Base-by-base conservation (phyloP, 2,888 invertebrate species). In the Neria commutata region DNA sequence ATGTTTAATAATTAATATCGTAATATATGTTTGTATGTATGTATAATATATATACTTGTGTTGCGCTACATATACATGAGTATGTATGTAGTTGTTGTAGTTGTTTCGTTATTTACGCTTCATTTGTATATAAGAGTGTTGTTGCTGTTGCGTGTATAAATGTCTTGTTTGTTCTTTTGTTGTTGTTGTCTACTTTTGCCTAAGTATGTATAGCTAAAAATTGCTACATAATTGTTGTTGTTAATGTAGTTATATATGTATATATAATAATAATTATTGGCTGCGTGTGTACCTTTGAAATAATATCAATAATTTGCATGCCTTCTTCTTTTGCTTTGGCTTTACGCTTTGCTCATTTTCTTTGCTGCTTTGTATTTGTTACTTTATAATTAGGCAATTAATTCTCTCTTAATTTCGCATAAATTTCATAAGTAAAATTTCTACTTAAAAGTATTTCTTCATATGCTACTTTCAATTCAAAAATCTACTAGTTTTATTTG, bases 141-240 rank as follows among this genome's bases (percentile, higher is more conserved):
- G 45, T 67, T 59, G 59, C 62, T 60, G 60, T 56, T 60, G 50
- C 51, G 52, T 52, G 53, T 57, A 62, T 62, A 60, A 67, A 58
- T 54, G 58, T 64, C 57, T 61, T 60, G 64, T 67, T 57, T 62
- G 58, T 64, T 56, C 51, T 46, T 45, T 51, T 65, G 63, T 50
- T 65, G 59, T 63, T 50, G 48, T 52, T 24, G 25, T 14, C 46
- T 54, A 34, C 68, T 56, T 72, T 70, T 70, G 72, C 73, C 70
- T 71, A 73, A 72, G 68, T 69, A 69, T 70, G 63, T 69, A 58
- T 58, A 29, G 37, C 45, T 63, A 54, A 66, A 45, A 56, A 50
- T 24, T 50, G 50, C 65, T 69, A 70, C 63, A 53, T 69, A 66
- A 71, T 67, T 61, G 54, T 57, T 70, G 63, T 70, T 66, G 69